These are phyloP conservation scores for Sylvia atricapilla DNA, from an alignment of 2,113 vertebrate species.

Conservation along the genomic window DNA sequence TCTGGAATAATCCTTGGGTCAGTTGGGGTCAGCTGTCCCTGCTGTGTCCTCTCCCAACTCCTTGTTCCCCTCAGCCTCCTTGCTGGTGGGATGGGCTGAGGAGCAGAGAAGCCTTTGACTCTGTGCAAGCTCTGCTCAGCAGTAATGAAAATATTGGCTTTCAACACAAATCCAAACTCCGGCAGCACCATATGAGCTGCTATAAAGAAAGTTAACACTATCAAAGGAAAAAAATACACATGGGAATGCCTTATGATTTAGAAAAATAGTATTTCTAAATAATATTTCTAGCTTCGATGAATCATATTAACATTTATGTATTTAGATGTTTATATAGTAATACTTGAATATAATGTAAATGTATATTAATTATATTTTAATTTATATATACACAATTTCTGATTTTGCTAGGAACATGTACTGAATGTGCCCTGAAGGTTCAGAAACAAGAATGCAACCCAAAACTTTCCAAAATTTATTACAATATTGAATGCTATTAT, in stretches of 20 bases:
- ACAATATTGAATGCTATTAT: not conserved
- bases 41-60: not conserved
- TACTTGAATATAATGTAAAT: not conserved
- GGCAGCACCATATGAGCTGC: not conserved
- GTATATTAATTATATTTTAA: not conserved
- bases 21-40: not conserved
- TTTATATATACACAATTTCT: not conserved
- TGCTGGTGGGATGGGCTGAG: fast-evolving
- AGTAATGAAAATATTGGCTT: not conserved
- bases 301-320: not conserved
- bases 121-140: not conserved
- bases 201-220: not conserved
- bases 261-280: not conserved
- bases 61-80: not conserved
- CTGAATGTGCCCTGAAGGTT: not conserved
- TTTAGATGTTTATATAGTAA: not conserved
- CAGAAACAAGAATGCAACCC: not conserved
- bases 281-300: not conserved
- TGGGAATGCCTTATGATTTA: not conserved
- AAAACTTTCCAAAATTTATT: not conserved
- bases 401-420: not conserved
- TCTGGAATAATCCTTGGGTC: not conserved
- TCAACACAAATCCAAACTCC: not conserved
- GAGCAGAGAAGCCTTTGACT: not conserved
- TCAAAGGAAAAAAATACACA: not conserved